Evolutionary conservation across 2,797 vertebrate species (phyloP).

Genomic region (Tragelaphus eurycerus): DNA sequence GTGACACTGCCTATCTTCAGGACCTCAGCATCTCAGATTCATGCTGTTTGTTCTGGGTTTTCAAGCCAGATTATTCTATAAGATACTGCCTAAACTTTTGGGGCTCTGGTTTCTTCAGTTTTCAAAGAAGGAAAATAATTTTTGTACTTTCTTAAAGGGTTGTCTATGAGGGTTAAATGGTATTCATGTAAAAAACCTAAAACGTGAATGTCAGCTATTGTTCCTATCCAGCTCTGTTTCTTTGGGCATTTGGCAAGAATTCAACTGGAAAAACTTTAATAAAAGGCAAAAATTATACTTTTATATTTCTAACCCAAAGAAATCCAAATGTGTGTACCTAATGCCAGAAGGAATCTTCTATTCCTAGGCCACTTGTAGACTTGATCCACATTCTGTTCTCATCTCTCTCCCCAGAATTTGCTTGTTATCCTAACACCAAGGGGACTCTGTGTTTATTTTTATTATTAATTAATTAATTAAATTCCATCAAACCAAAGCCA

Average conservation of each 20-base stretch:
- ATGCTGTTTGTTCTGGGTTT: background rate
- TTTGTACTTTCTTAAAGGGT: background rate
- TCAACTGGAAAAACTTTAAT: background rate
- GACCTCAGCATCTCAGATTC: background rate
- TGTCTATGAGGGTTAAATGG: background rate
- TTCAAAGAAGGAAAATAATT: conserved; percentile 4
- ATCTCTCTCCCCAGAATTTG: background rate
- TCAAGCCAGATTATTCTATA: background rate
- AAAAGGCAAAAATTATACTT: conserved; percentile 38
- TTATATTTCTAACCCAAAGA: conserved; percentile 37
- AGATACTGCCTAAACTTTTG: background rate
- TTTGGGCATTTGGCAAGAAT: conserved; percentile 22
- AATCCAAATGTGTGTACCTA: background rate
- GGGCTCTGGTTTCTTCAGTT: background rate
- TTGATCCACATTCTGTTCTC: background rate
- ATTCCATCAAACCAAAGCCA: conserved; percentile 1
- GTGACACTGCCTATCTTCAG: background rate
- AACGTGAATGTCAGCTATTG: background rate
- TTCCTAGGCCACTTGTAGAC: background rate
- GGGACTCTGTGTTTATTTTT: background rate
- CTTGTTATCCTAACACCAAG: background rate
- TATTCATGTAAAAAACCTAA: background rate
- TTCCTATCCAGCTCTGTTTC: background rate
- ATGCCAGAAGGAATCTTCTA: background rate
- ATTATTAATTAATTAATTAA: background rate